A percentile compares a stretch with the other conserved stretches of the same genome.
These are phyloP conservation scores for Pantala flavescens DNA, from an alignment of 1,140 invertebrate genomes.

Conservation along the genomic window DNA sequence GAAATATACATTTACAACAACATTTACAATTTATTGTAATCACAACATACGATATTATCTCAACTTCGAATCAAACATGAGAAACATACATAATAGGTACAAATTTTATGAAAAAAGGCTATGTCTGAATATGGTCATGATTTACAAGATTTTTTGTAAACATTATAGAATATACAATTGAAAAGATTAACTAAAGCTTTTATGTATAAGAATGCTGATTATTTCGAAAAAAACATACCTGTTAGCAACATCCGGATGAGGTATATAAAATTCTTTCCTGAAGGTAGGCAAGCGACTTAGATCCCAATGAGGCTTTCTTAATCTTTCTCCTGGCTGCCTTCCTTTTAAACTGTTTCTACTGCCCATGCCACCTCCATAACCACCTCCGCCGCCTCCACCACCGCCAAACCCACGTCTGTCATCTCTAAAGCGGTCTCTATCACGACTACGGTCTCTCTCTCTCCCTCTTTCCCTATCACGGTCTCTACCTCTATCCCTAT, in stretches of 20 bases:
- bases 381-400: slow-evolving; percentile 33
- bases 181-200: too few species aligned
- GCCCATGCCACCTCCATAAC: slow-evolving; percentile 22
- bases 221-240: slow-evolving; percentile 25
- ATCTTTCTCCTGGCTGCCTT: slow-evolving; percentile 53
- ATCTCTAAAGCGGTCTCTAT: slow-evolving; percentile 32
- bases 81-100: too few species aligned
- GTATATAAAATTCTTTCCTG: slow-evolving; percentile 87
- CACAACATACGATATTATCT: too few species aligned
- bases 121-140: too few species aligned
- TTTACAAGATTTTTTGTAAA: too few species aligned
- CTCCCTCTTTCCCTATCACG: slow-evolving; percentile 35
- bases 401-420: slow-evolving; percentile 37
- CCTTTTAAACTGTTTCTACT: slow-evolving; percentile 38
- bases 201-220: too few species aligned
- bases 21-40: too few species aligned
- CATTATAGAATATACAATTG: too few species aligned
- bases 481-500: slow-evolving; percentile 28
- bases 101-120: too few species aligned
- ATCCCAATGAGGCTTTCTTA: slow-evolving; percentile 76
- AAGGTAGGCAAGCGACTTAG: slow-evolving; percentile 67
- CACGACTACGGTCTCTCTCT: slow-evolving; percentile 33
- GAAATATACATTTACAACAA: too few species aligned
- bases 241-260: slow-evolving; percentile 59
- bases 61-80: too few species aligned